Conservation (phyloP, 2,113 vertebrate species). For the Cynocephalus volans region DNA sequence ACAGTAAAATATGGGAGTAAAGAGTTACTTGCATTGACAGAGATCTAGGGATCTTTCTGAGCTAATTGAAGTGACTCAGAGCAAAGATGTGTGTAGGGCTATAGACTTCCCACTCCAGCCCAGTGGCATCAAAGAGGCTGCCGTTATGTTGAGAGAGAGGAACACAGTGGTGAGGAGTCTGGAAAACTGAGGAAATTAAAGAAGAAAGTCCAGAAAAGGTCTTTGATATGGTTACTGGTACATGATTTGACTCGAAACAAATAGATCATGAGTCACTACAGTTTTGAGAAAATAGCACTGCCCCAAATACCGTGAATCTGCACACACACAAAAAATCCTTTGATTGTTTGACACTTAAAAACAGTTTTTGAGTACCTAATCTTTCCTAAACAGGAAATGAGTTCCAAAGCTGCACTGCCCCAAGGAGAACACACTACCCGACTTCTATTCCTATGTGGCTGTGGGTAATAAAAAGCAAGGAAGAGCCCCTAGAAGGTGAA, state of each 20-base stretch:
- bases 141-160: neutral
- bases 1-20: neutral
- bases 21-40: neutral
- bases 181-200: neutral
- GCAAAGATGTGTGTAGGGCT: too few relatives aligned
- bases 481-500: neutral
- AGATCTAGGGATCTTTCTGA: neutral
- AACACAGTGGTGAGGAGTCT: neutral
- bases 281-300: neutral
- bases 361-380: neutral
- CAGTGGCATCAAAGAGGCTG: neutral
- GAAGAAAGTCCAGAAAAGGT: neutral
- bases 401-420: neutral
- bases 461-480: neutral
- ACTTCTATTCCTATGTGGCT: neutral
- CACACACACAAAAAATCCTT: neutral
- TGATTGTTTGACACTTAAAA: neutral
- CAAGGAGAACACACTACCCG: neutral
- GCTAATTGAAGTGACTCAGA: neutral
- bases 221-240: neutral
- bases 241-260: neutral
- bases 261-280: neutral
- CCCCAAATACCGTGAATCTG: neutral
- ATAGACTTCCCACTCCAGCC: neutral
- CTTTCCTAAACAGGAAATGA: neutral